Evolutionary conservation across 2,888 invertebrate species (phyloP), one percentile per base, ranked within the genome.

Genomic region (Charanyca ferruginea): DNA sequence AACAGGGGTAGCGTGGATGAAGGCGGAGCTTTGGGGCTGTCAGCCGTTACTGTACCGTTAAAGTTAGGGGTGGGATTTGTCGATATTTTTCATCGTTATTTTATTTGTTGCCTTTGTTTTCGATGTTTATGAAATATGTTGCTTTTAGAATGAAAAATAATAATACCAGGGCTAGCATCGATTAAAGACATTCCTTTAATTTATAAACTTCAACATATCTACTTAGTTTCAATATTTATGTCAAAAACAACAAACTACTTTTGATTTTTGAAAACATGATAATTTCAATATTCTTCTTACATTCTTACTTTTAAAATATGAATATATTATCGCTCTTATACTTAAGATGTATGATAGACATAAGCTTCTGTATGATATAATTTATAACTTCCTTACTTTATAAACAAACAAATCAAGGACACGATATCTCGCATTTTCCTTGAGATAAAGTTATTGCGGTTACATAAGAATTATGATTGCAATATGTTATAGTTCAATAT

Each of bases 11-110:
- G 87, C 87, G 86, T 87, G 88, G 79, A 83, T 74, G 71, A 65
- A 79, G 90, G 90, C 88, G 89, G 89, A 79, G 88, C 83, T 76
- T 83, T 13, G 84, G 91, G 91, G 88, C 86, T 84, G 83, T 81
- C 83, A 84, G 82, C 90, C 92, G 93, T 93, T 92, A 90, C 84
- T 87, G 78, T 87, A 89, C 92, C 90, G 92, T 91, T 91, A 91
- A 63, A 38, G 6, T 2, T 88, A 90, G 89, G 66, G 90, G 66
- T 84, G 89, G 76, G 81, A 69, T 8, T 2, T 48, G 53, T 59
- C 71, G 73, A 73, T 63, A 47, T 22, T 41, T 60, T 38, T 7
- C 64, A 62, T 78, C 78, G 78, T 49, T 25, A 11, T 9, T 28
- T 28, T 22, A 20, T 0, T 2, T 6, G 7, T 35, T 28, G 5